A percentile compares a stretch with the other conserved stretches of the same genome.
Conservation (phyloP, 1,140 invertebrate genomes). For the Archegozetes longisetosus region DNA sequence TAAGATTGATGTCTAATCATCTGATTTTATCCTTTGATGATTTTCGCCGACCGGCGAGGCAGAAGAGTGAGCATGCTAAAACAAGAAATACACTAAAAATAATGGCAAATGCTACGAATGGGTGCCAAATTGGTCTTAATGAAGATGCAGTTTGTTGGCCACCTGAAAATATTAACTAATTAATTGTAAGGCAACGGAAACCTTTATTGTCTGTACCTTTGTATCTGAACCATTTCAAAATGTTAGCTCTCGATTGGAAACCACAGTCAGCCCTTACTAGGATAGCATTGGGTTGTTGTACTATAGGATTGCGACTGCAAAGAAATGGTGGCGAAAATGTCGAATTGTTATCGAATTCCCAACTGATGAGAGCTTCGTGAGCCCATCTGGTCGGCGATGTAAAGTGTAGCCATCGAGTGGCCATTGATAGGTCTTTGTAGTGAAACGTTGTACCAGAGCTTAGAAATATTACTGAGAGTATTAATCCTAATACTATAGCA, state of each 20-base stretch:
- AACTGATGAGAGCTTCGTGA: constrained; percentile 38
- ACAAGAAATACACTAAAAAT: constrained; percentile 8
- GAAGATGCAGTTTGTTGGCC: neutral
- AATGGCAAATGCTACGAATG: constrained; percentile 8
- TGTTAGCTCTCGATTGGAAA: constrained; percentile 20
- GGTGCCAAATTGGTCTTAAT: constrained; percentile 1
- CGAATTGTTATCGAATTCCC: constrained; percentile 22
- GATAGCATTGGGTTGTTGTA: constrained; percentile 24
- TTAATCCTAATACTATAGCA: constrained; percentile 30
- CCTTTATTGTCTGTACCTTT: neutral
- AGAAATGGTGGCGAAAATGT: neutral
- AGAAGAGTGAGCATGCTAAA: constrained; percentile 5
- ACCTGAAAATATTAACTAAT: neutral
- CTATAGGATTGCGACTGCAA: constrained; percentile 20
- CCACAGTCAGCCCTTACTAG: constrained; percentile 26
- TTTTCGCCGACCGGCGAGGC: constrained; percentile 3
- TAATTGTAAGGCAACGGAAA: neutral
- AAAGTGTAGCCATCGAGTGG: constrained; percentile 45
- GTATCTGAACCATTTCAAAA: constrained; percentile 20
- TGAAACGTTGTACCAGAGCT: constrained; percentile 54
- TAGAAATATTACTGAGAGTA: constrained; percentile 44
- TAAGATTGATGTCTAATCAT: too few relatives aligned
- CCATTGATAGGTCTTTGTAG: constrained; percentile 45
- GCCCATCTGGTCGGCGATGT: constrained; percentile 58
- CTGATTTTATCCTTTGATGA: neutral